Evolutionary conservation across 2,888 invertebrate species (phyloP).

Genomic region (Bombyx huttoni): DNA sequence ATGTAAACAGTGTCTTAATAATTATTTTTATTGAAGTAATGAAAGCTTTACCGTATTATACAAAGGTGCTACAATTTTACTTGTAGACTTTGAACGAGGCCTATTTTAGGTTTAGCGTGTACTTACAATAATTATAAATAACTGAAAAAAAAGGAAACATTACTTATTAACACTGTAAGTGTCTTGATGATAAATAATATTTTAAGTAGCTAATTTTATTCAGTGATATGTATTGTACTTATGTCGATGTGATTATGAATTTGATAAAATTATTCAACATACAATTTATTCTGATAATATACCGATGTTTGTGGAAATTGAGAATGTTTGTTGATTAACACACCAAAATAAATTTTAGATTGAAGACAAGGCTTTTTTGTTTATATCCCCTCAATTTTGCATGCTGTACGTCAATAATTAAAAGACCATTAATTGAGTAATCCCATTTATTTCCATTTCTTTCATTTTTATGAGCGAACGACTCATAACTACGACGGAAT

Average conservation of each 20-base stretch:
- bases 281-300: constrained; percentile 16
- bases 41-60: neutral
- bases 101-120: neutral
- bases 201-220: constrained; percentile 18
- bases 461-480: constrained; percentile 11
- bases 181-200: neutral
- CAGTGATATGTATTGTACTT: constrained; percentile 22
- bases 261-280: constrained; percentile 32
- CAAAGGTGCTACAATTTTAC: neutral
- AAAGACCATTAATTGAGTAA: constrained; percentile 18
- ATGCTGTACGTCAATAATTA: constrained; percentile 9
- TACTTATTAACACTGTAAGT: constrained; percentile 3
- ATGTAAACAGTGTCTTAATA: neutral
- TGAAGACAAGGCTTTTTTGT: constrained; percentile 10
- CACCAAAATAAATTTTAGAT: constrained; percentile 40
- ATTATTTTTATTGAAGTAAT: neutral
- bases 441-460: constrained; percentile 15
- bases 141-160: neutral
- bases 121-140: constrained; percentile 2
- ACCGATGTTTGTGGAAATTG: constrained; percentile 1
- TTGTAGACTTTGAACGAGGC: neutral
- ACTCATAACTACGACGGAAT: constrained; percentile 30
- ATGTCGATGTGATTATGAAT: constrained; percentile 23
- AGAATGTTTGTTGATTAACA: constrained; percentile 29
- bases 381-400: neutral